Evolutionary conservation across 2,888 invertebrate species (phyloP).

Genomic region (Biston betularia): DNA sequence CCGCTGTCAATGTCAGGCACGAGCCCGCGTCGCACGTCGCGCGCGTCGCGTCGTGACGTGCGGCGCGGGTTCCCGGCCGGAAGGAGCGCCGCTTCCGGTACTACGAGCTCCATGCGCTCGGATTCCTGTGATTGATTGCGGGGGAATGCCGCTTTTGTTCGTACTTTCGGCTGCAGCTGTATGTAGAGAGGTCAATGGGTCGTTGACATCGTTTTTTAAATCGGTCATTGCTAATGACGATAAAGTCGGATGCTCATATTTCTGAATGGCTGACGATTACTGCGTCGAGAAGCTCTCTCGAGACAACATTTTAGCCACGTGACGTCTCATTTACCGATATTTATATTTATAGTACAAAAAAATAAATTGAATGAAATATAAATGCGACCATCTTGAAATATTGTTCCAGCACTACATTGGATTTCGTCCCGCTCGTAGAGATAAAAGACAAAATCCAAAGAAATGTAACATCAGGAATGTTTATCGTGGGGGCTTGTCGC

Average conservation of each 20-base stretch:
- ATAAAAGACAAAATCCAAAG: too few relatives aligned
- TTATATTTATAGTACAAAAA: too few relatives aligned
- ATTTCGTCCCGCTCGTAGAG: too few relatives aligned
- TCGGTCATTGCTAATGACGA: slow-evolving; percentile 8
- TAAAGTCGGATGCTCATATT: background rate
- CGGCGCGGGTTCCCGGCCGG: slow-evolving; percentile 58
- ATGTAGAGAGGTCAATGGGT: slow-evolving; percentile 14
- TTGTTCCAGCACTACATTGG: too few relatives aligned
- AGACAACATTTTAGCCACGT: too few relatives aligned
- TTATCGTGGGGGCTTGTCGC: too few relatives aligned
- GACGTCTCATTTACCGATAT: too few relatives aligned
- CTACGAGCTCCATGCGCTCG: slow-evolving; percentile 43
- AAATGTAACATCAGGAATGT: too few relatives aligned
- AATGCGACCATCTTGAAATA: too few relatives aligned
- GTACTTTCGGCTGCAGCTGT: background rate
- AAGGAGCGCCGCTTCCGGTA: slow-evolving; percentile 62
- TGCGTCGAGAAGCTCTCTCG: too few relatives aligned
- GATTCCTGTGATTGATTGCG: slow-evolving; percentile 23
- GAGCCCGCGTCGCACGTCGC: slow-evolving; percentile 57
- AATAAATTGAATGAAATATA: too few relatives aligned
- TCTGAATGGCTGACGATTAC: too few relatives aligned
- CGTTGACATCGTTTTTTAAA: slow-evolving; percentile 8
- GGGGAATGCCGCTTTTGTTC: slow-evolving; percentile 12
- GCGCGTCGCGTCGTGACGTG: slow-evolving; percentile 53
- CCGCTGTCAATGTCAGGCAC: slow-evolving; percentile 48